These are phyloP conservation scores for Antheraea assamensis DNA, from an alignment of 2,888 invertebrate genomes.

Conservation along the genomic window DNA sequence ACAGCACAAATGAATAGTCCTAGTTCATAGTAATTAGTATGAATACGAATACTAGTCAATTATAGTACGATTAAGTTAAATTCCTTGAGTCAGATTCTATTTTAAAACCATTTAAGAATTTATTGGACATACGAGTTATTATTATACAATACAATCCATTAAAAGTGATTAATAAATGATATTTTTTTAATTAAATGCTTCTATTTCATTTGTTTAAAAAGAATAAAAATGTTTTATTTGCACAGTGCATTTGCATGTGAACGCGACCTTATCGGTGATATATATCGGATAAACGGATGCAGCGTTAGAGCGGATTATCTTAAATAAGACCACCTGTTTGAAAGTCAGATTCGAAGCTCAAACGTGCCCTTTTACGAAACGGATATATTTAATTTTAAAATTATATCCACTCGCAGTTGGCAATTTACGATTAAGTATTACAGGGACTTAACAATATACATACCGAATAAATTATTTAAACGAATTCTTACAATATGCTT, in stretches of 20 bases:
- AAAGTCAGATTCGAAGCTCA: slow-evolving; percentile 48
- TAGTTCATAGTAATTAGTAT: too few species aligned
- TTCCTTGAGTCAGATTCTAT: too few species aligned
- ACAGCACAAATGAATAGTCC: too few species aligned
- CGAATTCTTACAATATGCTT: not conserved
- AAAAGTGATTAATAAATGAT: too few species aligned
- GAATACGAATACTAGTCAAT: too few species aligned
- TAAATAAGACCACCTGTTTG: slow-evolving; percentile 76
- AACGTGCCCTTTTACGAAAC: slow-evolving; percentile 56
- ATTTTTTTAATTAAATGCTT: not conserved
- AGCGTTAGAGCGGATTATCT: slow-evolving; percentile 68
- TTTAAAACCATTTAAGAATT: too few species aligned
- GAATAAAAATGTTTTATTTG: not conserved
- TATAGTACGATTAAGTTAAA: too few species aligned
- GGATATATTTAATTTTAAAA: slow-evolving; percentile 65
- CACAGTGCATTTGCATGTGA: too few species aligned
- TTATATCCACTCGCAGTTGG: slow-evolving; percentile 34
- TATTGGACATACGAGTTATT: too few species aligned
- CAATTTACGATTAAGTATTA: slow-evolving; percentile 16
- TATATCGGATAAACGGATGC: slow-evolving; percentile 67
- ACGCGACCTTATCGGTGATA: slow-evolving; percentile 48
- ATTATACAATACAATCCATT: too few species aligned
- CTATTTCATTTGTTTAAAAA: not conserved
- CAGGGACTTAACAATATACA: not conserved
- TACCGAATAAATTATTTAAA: not conserved